These are phyloP conservation scores for Siderastrea siderea DNA, from an alignment of 92 coral and sea anemone genomes.

Conservation along the genomic window DNA sequence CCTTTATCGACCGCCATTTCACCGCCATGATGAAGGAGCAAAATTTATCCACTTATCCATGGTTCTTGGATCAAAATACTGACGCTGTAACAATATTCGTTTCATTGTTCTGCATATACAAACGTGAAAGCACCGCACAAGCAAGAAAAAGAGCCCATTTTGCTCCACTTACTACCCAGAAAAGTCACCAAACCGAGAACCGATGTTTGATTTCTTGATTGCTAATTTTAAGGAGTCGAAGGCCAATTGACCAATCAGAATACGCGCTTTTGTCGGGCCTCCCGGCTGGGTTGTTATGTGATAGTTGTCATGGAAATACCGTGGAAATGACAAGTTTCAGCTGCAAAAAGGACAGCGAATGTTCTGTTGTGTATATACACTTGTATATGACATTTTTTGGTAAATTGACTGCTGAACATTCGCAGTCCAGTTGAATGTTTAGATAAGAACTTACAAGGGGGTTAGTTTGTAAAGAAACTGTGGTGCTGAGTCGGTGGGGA, in stretches of 20 bases:
- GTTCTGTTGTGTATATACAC: no score
- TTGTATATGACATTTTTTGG: no score
- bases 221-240: slow-evolving; percentile 19
- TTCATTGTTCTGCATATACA: background rate
- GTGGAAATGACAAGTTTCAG: background rate
- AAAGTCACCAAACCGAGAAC: background rate
- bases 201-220: background rate
- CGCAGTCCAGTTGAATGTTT: no score
- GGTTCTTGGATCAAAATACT: background rate
- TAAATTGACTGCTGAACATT: no score
- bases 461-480: no score
- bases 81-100: background rate
- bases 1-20: background rate
- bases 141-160: background rate
- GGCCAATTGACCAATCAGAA: slow-evolving; percentile 20
- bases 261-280: slow-evolving; percentile 11
- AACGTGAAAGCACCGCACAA: background rate
- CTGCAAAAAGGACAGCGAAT: no score
- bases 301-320: slow-evolving; percentile 31
- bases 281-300: slow-evolving; percentile 1
- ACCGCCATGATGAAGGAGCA: background rate
- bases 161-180: background rate
- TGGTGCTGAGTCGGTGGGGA: no score
- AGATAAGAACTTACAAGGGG: no score
- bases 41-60: background rate